phyloP scores from a whole-genome alignment of 2,888 invertebrate genomes.

The Fissipunctia ypsillon region DNA sequence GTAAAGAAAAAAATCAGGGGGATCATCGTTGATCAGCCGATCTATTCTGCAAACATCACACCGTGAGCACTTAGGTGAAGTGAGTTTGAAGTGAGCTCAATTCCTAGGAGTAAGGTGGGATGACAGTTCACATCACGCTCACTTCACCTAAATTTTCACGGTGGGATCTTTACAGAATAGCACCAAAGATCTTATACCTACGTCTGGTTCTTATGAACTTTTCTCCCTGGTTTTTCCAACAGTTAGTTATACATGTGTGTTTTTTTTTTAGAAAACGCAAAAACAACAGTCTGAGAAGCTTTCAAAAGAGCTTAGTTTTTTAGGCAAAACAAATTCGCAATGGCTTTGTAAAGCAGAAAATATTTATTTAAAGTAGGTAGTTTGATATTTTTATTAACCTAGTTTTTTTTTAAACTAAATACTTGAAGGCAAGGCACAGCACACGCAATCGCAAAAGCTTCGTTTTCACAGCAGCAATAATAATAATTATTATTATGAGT shows the following conservation, averaged over 20 bases:
- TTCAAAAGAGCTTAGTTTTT: not conserved
- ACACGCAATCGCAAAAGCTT: not conserved
- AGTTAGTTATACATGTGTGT: too few species aligned
- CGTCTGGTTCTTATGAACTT: not conserved
- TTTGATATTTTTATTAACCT: not conserved
- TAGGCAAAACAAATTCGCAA: not conserved
- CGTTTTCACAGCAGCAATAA: not conserved
- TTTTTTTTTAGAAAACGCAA: not conserved
- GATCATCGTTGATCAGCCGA: too few species aligned
- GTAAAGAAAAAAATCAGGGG: not conserved
- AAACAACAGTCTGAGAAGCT: not conserved
- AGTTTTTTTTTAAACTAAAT: not conserved
- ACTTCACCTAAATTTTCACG: too few species aligned
- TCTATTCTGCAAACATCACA: too few species aligned
- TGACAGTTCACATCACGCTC: too few species aligned
- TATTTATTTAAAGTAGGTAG: not conserved
- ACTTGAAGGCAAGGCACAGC: not conserved
- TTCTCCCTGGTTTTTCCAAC: not conserved
- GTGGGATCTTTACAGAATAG: too few species aligned
- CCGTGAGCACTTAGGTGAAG: too few species aligned
- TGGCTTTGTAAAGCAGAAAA: not conserved
- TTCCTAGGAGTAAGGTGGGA: too few species aligned
- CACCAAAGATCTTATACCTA: not conserved
- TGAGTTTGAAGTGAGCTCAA: too few species aligned
- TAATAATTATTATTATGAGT: not conserved